Evolutionary conservation across 2,797 vertebrate genomes (phyloP), one percentile per base, ranked within the genome.

Genomic region (Fratercula arctica): DNA sequence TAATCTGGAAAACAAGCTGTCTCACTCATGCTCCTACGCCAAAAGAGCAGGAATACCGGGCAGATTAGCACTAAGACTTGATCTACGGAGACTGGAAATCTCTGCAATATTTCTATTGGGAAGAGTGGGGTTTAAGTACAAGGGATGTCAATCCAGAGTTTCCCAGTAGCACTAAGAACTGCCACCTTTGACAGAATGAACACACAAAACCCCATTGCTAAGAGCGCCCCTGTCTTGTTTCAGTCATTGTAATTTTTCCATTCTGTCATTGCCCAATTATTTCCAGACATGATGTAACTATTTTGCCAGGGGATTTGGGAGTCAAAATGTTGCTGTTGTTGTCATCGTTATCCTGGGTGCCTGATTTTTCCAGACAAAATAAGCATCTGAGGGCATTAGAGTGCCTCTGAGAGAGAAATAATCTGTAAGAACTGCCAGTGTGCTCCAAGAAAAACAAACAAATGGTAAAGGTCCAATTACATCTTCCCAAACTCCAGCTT

Each of bases 201-300:
- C 48, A 12, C 33, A 68, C 64, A 91, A 85, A 95, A 59, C 13
- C 33, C 54, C 26, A n/a, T 83, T 87, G 85, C 48, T 77, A 89
- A 78, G 26, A 83, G 68, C 12, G 0, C 85, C 88, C 57, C 81
- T 87, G 29, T 84, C 93, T 89, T 96, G 41, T 95, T 89, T 85
- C 66, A 94, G 79, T 84, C 90, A 89, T 60, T 87, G 54, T 31
- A 87, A 94, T 84, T 92, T 97, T 96, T 96, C 96, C 95, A 96
- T 96, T 90, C 95, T 92, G 90, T 96, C 95, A 96, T 26, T 94
- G 90, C 59, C 88, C 90, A 95, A 26, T 90, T 97, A 97, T 97
- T 95, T 95, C 90, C 89, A 96, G 96, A 96, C 92, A 92, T 96
- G 92, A 96, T 86, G 90, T 85, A 96, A 96, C 86, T 87, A 94